Evolutionary conservation across 37 sponge, comb jelly and placozoan species (phyloP), one percentile per base, ranked within the genome.

Genomic region (Chondrilla cf. caribensis): DNA sequence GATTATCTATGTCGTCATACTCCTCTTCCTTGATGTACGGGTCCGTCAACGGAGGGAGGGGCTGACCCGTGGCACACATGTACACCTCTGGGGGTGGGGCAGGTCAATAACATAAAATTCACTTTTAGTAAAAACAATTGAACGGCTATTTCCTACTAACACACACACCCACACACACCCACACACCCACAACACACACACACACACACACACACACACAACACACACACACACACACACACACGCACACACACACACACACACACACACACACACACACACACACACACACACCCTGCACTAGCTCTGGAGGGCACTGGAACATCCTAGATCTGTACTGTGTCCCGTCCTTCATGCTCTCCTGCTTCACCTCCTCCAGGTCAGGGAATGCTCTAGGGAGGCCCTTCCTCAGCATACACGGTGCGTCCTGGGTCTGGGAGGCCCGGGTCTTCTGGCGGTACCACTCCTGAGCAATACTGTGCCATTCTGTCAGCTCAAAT

Each of bases 401-500:
- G 2, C 96, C 96, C 64, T 95, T 92, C 2, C 92, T 35, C 60
- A 91, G 83, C 92, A 91, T 91, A 35, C 88, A 91, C 4, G 92
- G 88, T 77, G 92, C 92, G 70, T 91, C 92, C 25, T 70, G 71
- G 38, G 71, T 70, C 38, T 92, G 93, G 22, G 96, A 95, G 28
- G 73, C 86, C 7, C 96, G 64, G 25, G 86, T 86, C 73, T 95
- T 95, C 66, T 89, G 82, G 39, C 60, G 72, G 58, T 86, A 95
- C 96, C 96, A 95, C 55, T 87, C 86, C 85, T 92, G 79, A 8
- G 96, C 96, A 21, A 95, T 84, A 21, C 35, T 77, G 79, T 89
- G 93, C 96, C 96, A 95, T 47, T 92, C 88, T 0, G 87, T 84
- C 41, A 95, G 72, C 70, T 95, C 89, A 78, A 95, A 95, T 80